Conservation (phyloP, 2,113 vertebrate species). For the Addax nasomaculatus region DNA sequence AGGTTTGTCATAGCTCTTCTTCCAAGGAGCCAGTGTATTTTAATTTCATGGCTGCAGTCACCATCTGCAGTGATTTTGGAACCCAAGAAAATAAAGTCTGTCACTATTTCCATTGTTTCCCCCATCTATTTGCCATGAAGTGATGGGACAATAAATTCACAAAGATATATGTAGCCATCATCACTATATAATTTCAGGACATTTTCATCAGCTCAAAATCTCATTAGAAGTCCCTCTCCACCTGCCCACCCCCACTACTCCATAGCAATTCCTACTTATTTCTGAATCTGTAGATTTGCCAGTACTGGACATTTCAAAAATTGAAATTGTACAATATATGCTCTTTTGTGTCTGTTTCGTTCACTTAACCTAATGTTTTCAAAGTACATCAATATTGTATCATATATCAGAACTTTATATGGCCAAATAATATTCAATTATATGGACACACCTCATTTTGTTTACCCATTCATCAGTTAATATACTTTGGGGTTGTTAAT, state of each 20-base stretch:
- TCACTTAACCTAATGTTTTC: not conserved
- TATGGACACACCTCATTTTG: not conserved
- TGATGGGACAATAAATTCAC: not conserved
- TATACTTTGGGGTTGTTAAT: not conserved
- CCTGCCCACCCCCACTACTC: not conserved
- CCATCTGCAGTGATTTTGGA: not conserved
- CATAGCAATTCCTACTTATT: not conserved
- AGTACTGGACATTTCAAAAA: not conserved
- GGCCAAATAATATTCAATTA: not conserved
- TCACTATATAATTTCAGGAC: not conserved
- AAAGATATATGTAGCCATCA: not conserved
- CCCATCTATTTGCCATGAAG: not conserved
- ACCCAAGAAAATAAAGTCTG: not conserved
- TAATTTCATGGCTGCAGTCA: not conserved
- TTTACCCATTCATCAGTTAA: not conserved
- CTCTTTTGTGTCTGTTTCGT: not conserved
- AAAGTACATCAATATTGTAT: not conserved
- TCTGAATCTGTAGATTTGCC: not conserved
- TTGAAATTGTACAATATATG: not conserved
- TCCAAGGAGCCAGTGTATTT: not conserved
- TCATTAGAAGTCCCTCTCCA: not conserved
- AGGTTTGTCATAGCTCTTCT: not conserved
- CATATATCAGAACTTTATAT: not conserved
- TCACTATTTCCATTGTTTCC: not conserved
- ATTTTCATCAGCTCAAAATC: not conserved